Conservation (phyloP, 2,113 vertebrate genomes). For the Octodon degus region DNA sequence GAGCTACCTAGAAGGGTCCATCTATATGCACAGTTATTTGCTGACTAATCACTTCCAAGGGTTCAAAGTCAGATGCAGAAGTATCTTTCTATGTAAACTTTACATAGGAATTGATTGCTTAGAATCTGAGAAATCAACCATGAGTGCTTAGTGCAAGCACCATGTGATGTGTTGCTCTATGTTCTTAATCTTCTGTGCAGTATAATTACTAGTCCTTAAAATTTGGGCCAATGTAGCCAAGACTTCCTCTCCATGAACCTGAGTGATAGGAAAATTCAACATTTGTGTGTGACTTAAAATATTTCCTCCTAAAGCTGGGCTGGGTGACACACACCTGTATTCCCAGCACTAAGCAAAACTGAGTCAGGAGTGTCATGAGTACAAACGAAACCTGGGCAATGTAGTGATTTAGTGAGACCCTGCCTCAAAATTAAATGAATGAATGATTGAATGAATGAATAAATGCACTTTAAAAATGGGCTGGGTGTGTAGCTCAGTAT, state of each 20-base stretch:
- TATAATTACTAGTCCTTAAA: background rate
- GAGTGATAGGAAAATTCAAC: background rate
- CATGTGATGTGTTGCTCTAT: rapidly evolving
- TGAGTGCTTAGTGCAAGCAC: background rate
- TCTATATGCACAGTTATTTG: background rate
- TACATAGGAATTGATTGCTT: background rate
- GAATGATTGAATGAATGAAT: background rate
- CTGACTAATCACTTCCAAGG: background rate
- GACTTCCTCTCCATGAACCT: background rate
- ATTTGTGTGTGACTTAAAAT: background rate
- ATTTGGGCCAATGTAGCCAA: background rate
- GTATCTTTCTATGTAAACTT: background rate
- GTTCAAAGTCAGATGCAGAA: background rate
- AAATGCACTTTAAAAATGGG: background rate
- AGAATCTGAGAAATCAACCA: background rate
- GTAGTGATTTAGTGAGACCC: background rate
- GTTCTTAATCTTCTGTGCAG: background rate
- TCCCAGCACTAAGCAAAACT: no score
- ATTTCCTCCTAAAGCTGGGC: background rate
- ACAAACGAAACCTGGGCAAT: no score
- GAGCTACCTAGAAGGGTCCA: background rate
- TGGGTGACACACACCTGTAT: background rate
- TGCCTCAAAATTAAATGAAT: background rate
- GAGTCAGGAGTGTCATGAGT: no score
- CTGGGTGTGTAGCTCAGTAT: background rate